Percentiles rank a stretch among this genome's conserved stretches.
Evolutionary conservation across 2,888 invertebrate genomes (phyloP).

Genomic region (Drosophila ochracea): DNA sequence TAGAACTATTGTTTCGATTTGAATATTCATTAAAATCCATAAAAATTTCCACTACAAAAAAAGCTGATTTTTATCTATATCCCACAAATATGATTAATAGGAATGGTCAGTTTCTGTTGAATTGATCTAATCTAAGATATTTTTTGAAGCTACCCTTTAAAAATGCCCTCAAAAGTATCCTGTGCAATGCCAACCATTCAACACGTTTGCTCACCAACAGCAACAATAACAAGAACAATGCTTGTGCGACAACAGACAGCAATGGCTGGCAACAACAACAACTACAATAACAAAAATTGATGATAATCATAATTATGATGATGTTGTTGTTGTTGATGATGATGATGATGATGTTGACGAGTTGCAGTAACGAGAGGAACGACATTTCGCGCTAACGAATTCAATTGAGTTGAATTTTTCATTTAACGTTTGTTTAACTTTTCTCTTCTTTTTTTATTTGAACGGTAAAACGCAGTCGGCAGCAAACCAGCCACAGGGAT

Average conservation of each 20-base stretch:
- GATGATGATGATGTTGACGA: constrained; percentile 19
- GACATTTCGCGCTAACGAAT: constrained; percentile 84
- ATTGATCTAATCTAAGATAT: constrained; percentile 14
- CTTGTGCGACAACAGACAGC: background rate
- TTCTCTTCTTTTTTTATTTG: constrained; percentile 28
- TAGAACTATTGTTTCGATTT: background rate
- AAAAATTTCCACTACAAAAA: background rate
- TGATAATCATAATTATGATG: constrained; percentile 13
- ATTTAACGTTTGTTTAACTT: constrained; percentile 82
- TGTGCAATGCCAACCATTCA: constrained; percentile 38
- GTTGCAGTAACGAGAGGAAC: constrained; percentile 66
- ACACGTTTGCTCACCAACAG: constrained; percentile 24
- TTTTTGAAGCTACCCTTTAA: constrained; percentile 20
- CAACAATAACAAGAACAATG: constrained; percentile 6
- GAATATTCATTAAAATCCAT: background rate
- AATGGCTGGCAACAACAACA: constrained; percentile 10
- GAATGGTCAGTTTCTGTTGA: constrained; percentile 12
- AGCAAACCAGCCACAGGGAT: constrained; percentile 54
- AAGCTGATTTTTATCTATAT: background rate
- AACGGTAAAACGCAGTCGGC: constrained; percentile 14
- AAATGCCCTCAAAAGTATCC: constrained; percentile 23
- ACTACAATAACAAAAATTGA: constrained; percentile 10
- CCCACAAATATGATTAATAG: background rate
- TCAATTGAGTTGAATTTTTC: constrained; percentile 84
- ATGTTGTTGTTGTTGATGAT: constrained; percentile 2